These are phyloP conservation scores for Morpho deidamia DNA, from an alignment of 2,888 invertebrate genomes.

Conservation along the genomic window DNA sequence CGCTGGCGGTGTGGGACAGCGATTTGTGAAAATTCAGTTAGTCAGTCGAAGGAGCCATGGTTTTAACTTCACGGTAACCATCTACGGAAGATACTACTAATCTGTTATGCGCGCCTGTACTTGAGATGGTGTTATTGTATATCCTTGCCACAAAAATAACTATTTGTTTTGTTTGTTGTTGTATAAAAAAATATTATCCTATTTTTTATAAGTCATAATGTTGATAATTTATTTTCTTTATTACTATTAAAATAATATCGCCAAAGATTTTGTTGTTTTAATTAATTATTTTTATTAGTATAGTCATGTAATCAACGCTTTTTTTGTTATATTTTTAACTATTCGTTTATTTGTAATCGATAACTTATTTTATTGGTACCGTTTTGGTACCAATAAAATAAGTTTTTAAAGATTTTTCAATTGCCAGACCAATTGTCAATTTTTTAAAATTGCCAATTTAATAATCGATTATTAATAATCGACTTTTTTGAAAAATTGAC, in stretches of 20 bases:
- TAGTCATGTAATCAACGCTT: too few species aligned
- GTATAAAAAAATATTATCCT: conserved; percentile 4
- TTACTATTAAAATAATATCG: conserved; percentile 7
- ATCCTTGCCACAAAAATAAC: background rate
- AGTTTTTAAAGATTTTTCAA: too few species aligned
- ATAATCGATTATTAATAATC: too few species aligned
- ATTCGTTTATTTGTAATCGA: too few species aligned
- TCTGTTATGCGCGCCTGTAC: conserved; percentile 27
- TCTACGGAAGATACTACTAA: conserved; percentile 59
- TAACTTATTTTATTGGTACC: too few species aligned
- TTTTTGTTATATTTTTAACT: too few species aligned
- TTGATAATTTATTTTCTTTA: conserved; percentile 14
- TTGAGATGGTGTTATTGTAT: conserved; percentile 6
- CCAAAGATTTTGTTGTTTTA: background rate
- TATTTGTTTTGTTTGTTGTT: conserved; percentile 4
- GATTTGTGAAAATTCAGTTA: conserved; percentile 60
- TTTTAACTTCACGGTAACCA: conserved; percentile 62
- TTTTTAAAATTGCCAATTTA: too few species aligned
- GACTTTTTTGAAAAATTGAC: too few species aligned
- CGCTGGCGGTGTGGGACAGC: conserved; percentile 62
- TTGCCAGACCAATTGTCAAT: background rate
- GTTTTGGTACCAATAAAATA: too few species aligned
- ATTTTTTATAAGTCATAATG: conserved; percentile 1
- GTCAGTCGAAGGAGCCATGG: conserved; percentile 60
- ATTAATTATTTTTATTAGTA: too few species aligned